These are phyloP conservation scores for Drosophila acutilabella DNA, from an alignment of 2,888 invertebrate genomes.

Conservation along the genomic window DNA sequence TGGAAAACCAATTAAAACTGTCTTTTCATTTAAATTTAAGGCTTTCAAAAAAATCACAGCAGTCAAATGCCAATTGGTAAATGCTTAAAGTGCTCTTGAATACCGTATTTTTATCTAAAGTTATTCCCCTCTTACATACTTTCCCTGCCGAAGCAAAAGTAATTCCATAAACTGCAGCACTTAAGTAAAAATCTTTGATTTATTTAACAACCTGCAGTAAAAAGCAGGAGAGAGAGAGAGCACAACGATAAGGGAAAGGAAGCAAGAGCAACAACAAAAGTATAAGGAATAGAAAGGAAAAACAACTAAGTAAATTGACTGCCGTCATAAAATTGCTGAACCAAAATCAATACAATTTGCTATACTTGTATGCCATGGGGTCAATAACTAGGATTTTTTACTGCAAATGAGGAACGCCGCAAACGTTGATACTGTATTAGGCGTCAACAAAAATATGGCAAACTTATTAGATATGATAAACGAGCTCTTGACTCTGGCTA, in stretches of 20 bases:
- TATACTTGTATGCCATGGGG: slow-evolving; percentile 9
- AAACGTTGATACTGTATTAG: slow-evolving; percentile 13
- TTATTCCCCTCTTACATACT: slow-evolving; percentile 10
- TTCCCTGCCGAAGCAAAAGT: slow-evolving; percentile 1
- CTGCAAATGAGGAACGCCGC: slow-evolving; percentile 69
- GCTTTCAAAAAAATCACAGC: not conserved
- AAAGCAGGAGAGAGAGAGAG: not conserved
- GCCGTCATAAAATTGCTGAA: slow-evolving; percentile 39
- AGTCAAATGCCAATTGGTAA: slow-evolving; percentile 1
- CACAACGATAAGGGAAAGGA: not conserved
- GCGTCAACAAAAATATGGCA: slow-evolving; percentile 33
- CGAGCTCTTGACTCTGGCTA: slow-evolving; percentile 24
- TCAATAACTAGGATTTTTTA: slow-evolving; percentile 63
- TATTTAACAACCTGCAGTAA: slow-evolving; percentile 52
- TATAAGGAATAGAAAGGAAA: slow-evolving; percentile 9
- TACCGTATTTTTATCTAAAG: slow-evolving; percentile 2
- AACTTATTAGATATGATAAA: slow-evolving; percentile 65
- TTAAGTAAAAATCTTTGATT: slow-evolving; percentile 21
- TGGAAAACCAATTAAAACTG: slow-evolving; percentile 74
- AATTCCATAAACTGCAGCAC: slow-evolving; percentile 35
- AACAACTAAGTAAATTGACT: slow-evolving; percentile 32
- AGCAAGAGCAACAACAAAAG: not conserved
- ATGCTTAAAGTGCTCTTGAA: slow-evolving; percentile 16
- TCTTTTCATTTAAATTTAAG: slow-evolving; percentile 25
- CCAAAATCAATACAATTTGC: slow-evolving; percentile 63